A percentile compares a stretch with the other conserved stretches of the same genome.
Conservation (phyloP, 2,888 invertebrate genomes). For the Cosmopolites sordidus region DNA sequence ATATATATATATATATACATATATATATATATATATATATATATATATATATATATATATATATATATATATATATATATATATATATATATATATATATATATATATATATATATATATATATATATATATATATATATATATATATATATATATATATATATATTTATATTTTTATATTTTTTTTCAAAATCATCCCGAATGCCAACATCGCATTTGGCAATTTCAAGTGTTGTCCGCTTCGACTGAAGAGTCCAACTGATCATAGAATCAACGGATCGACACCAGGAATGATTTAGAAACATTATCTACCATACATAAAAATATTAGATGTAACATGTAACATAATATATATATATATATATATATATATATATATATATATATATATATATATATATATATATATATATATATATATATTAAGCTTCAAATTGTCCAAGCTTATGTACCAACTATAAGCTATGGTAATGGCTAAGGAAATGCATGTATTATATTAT, state of each 20-base stretch:
- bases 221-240: background rate
- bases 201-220: background rate
- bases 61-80: slow-evolving; percentile 4
- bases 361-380: slow-evolving; percentile 3
- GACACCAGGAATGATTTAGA: no score
- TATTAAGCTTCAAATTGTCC: no score
- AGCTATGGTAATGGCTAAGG: background rate
- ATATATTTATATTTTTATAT: no score
- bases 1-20: slow-evolving; percentile 5
- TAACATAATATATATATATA: slow-evolving; percentile 1
- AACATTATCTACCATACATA: no score
- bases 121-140: slow-evolving; percentile 6
- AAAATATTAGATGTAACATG: no score
- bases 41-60: slow-evolving; percentile 6
- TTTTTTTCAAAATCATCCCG: background rate
- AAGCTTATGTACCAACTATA: no score
- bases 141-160: slow-evolving; percentile 2
- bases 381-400: slow-evolving; percentile 4
- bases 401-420: slow-evolving; percentile 3
- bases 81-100: slow-evolving; percentile 5
- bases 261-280: no score
- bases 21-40: slow-evolving; percentile 5
- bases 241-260: no score
- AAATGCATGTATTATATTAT: no score
- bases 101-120: slow-evolving; percentile 4